Conservation (phyloP, 2,797 vertebrate species). For the Crocodylus rhombifer region DNA sequence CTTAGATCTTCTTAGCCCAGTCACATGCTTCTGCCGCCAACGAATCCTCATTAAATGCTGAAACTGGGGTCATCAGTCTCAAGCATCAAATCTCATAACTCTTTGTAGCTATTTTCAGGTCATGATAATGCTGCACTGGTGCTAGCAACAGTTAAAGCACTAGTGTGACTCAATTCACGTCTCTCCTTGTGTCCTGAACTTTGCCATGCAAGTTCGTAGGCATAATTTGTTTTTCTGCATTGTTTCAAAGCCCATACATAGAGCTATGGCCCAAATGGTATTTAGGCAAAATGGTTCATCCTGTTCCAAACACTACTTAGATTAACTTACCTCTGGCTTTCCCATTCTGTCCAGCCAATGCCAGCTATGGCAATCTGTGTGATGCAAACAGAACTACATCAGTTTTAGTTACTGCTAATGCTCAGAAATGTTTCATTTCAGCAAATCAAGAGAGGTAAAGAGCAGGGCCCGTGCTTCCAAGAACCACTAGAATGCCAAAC, state of each 20-base stretch:
- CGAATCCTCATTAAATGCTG: not conserved
- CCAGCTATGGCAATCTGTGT: not conserved
- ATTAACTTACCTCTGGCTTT: not conserved
- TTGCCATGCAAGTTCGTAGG: not conserved
- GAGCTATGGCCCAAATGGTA: not conserved
- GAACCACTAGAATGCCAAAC: not conserved
- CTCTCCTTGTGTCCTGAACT: not conserved
- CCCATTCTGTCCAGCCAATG: not conserved
- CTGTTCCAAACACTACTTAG: not conserved
- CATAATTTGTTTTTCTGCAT: not conserved
- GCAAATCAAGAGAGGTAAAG: not conserved
- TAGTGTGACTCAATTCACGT: not conserved
- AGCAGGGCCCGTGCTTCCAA: not conserved
- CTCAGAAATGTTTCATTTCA: not conserved
- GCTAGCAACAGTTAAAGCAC: not conserved
- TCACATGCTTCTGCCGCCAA: not conserved
- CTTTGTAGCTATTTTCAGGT: not conserved
- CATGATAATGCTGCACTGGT: no score
- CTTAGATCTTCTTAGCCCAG: not conserved
- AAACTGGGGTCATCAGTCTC: not conserved
- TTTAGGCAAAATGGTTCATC: not conserved
- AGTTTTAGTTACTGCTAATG: not conserved
- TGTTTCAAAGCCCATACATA: not conserved
- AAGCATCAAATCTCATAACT: fast-evolving
- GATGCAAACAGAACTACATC: not conserved